Conservation (phyloP, 2,113 vertebrate genomes). For the Macrotus californicus region DNA sequence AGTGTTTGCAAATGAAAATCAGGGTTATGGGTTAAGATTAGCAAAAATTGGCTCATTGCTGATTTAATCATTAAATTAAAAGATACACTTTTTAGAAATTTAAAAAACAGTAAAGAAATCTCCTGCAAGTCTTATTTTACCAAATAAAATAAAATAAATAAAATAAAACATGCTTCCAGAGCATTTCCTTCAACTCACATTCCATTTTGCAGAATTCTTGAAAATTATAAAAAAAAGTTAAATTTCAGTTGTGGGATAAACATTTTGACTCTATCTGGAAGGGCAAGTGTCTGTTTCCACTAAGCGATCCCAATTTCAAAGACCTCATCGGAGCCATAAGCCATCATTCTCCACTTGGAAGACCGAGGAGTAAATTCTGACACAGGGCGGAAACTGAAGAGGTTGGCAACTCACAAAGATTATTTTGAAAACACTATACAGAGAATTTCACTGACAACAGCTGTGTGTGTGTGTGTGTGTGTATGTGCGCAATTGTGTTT, state of each 20-base stretch:
- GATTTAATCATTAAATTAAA: slow-evolving; percentile 29
- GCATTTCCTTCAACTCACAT: slow-evolving; percentile 25
- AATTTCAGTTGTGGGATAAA: slow-evolving; percentile 59
- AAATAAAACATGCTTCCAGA: not conserved
- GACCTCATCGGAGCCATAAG: slow-evolving; percentile 44
- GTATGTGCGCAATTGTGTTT: not conserved
- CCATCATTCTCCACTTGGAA: slow-evolving; percentile 43
- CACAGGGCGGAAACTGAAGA: slow-evolving; percentile 47
- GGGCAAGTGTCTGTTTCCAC: slow-evolving; percentile 59
- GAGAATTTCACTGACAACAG: slow-evolving; percentile 32
- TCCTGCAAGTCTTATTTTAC: not conserved
- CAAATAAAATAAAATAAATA: not conserved
- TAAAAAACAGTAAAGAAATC: slow-evolving; percentile 8
- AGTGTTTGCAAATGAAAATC: not conserved
- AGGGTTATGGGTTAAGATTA: not conserved
- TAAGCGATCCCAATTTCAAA: slow-evolving; percentile 52
- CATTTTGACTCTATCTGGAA: slow-evolving; percentile 59
- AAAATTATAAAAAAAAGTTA: slow-evolving; percentile 37
- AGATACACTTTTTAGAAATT: not conserved
- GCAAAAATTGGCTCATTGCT: not conserved
- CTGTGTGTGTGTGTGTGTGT: not conserved
- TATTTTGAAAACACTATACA: slow-evolving; percentile 49
- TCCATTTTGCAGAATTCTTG: slow-evolving; percentile 37
- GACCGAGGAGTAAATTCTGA: slow-evolving; percentile 48
- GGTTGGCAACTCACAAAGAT: slow-evolving; percentile 37